Base-by-base conservation (phyloP, 2,113 vertebrate genomes). In the Crotalus helleri region DNA sequence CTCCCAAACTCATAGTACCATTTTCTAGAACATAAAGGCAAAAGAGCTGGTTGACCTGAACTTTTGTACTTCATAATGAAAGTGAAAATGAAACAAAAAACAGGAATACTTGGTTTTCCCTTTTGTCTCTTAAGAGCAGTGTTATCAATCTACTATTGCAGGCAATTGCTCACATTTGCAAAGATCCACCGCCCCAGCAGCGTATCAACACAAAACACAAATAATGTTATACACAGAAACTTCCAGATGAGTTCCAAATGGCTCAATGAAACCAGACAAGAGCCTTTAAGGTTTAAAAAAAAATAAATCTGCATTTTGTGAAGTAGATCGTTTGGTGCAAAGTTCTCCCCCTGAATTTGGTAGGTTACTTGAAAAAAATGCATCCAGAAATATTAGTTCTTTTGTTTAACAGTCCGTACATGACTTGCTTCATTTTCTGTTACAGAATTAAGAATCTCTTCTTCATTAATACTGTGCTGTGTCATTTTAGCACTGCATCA, bases 291-390 rank as follows among this genome's bases (percentile, higher is more conserved):
- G 95, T n/a, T 39, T 2, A 39, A 29, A 97, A 98, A 98, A 98
- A 97, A 98, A 98, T n/a, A 98, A 97, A 97, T 94, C 94, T 94
- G 49, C 93, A 93, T 94, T 93, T 96, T 95, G 96, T 90, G 96
- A 95, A 96, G 97, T 90, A 92, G 96, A 95, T 96, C 96, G 92
- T 97, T 97, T 93, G 94, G 57, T 96, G 94, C 90, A 93, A 74
- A 93, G 96, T 87, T 93, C 85, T 94, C 94, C 89, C 55, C 93
- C 94, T 92, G 85, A 81, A 93, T 92, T 92, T 91, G 57, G 92
- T 57, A 90, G 92, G 96, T 85, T 89, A 94, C 1, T 5, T 53
- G 33, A 93, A 44, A 81, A 57, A 81, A 44, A 93, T 59, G 85
- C 91, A 94, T 86, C 89, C 64, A 88, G 94, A 96, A 93, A 0